Evolutionary conservation across 2,797 vertebrate species (phyloP), one percentile per base, ranked within the genome.

Genomic region (Mormyrus hasselquistii): DNA sequence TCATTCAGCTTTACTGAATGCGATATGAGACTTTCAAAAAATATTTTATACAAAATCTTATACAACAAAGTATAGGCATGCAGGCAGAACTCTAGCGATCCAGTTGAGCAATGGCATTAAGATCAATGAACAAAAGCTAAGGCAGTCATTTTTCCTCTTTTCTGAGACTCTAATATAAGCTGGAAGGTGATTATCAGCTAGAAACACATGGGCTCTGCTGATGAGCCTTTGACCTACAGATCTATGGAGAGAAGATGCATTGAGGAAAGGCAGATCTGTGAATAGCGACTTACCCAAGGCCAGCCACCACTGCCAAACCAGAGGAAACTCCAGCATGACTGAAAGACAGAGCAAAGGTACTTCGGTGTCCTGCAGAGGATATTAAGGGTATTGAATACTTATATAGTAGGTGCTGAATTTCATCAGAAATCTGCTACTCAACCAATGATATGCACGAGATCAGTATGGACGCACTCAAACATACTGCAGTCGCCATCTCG

Each of bases 301-400:
- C 65, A 96, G 89, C 96, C 96, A 96, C 95, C 92, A 94, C 89
- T 96, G 95, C 95, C 93, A 94, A 14, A 93, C 92, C 87, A 92
- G 49, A 49, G 92, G 96, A 88, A 95, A 95, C 93, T 96, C 95
- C 92, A 94, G 87, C 94, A 96, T 96, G 87, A 96, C 96, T 96
- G 93, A 87, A 93, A 93, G 53, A 91, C 2, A 65, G 16, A 93
- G 29, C 89, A 89, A n/a, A 88, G n/a, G 14, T 49, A 73, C 38
- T 22, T 85, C 73, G 19, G 73, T 79, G 38, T 16, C 8, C 69
- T 2, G 69, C 69, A 38, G 34, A 41, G 29, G 69, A 76, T 4
- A 62, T 4, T 47, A n/a, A 57, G 9, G 16, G 41, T 22, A 3
- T 69, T 29, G 62, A 25, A 69, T 65, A 29, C 59, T 29, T 65